Conservation (phyloP, 2,888 invertebrate species). For the Aleiodes leptofemur region DNA sequence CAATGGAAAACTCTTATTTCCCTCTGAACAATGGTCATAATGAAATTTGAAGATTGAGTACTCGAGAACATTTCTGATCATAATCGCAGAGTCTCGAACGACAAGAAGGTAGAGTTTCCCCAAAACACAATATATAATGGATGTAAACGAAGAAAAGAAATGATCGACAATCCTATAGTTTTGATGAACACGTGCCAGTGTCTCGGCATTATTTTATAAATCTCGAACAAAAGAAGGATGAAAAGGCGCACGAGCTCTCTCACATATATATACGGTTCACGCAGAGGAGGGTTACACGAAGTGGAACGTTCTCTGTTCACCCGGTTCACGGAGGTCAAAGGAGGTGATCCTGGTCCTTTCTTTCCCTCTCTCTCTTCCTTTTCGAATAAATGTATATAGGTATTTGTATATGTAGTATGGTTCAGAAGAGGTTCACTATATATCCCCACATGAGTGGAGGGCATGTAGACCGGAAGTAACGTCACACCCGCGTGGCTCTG, state of each 20-base stretch:
- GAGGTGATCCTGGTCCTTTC: conserved; percentile 70
- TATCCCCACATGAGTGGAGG: conserved; percentile 64
- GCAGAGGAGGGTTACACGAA: conserved; percentile 45
- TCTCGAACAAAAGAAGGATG: conserved; percentile 10
- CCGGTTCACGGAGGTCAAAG: conserved; percentile 73
- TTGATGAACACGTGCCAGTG: not conserved
- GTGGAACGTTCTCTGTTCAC: conserved; percentile 48
- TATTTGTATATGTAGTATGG: conserved; percentile 22
- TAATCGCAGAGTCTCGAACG: too few species aligned
- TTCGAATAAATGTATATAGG: conserved; percentile 8
- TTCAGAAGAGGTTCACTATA: conserved; percentile 36
- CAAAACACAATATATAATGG: too few species aligned
- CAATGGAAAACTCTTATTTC: too few species aligned
- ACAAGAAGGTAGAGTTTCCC: too few species aligned
- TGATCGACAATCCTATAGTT: not conserved
- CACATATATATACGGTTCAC: conserved; percentile 38
- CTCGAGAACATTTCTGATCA: too few species aligned
- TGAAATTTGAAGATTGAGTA: too few species aligned
- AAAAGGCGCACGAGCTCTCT: conserved; percentile 20
- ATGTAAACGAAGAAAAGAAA: not conserved
- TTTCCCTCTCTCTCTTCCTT: conserved; percentile 40
- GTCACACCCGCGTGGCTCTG: conserved; percentile 75
- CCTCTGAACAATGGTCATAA: too few species aligned
- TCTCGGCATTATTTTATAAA: not conserved
- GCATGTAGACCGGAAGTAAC: conserved; percentile 75